Conservation (phyloP, 1,140 invertebrate genomes). For the Sweltsa coloradensis region DNA sequence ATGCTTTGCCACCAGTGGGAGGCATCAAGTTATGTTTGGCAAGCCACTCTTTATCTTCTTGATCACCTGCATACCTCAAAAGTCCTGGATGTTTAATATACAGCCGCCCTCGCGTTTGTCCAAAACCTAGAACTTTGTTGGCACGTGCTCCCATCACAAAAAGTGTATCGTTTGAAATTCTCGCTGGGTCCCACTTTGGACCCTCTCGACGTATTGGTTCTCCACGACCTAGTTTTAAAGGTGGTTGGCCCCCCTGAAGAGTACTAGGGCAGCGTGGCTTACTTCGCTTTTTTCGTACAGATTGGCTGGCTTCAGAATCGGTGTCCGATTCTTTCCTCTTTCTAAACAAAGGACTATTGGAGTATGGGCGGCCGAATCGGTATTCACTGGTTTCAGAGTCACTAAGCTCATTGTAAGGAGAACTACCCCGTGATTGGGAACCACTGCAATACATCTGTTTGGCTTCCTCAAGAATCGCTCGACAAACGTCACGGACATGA, state of each 20-base stretch:
- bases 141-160: conserved; percentile 70
- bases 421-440: conserved; percentile 29
- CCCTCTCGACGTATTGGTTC: conserved; percentile 27
- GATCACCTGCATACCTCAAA: conserved; percentile 64
- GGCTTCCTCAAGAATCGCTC: conserved; percentile 66
- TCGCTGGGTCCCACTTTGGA: conserved; percentile 59
- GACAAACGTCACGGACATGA: conserved; percentile 56
- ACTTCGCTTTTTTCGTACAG: conserved; percentile 30
- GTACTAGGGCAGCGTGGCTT: conserved; percentile 13
- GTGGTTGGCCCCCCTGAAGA: conserved; percentile 9
- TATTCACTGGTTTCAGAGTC: conserved; percentile 32
- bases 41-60: conserved; percentile 73
- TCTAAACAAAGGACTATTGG: conserved; percentile 33
- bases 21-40: conserved; percentile 61
- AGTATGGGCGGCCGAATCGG: conserved; percentile 11
- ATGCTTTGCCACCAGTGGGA: conserved; percentile 63
- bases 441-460: conserved; percentile 47
- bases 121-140: conserved; percentile 62
- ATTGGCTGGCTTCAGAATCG: conserved; percentile 37
- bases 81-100: conserved; percentile 68
- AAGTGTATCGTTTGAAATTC: conserved; percentile 50
- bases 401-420: conserved; percentile 34
- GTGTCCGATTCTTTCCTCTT: conserved; percentile 49
- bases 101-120: conserved; percentile 56
- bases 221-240: conserved; percentile 21